Base-by-base conservation (phyloP, 2,797 vertebrate genomes). In the Neomorphus geoffroyi region DNA sequence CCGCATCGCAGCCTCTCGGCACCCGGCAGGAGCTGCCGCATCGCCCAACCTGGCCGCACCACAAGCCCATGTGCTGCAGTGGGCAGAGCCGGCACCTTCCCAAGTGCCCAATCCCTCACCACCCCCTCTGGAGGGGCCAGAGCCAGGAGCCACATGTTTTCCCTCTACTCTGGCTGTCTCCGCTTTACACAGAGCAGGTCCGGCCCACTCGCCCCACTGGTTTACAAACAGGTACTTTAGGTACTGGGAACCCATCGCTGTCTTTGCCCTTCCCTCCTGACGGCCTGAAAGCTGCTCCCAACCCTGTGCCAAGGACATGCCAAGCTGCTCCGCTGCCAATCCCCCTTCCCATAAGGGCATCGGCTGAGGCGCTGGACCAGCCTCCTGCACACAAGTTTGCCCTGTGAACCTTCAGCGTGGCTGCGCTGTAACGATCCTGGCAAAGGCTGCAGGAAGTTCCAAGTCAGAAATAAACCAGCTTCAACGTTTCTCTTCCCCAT, bases 1-100 rank as follows among this genome's bases (percentile, higher is more conserved):
- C 98, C 97, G 95, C 97, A 98, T 97, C 93, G 7, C 64, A 93
- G 94, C 96, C 97, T 95, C 97, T 97, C 97, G 97, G 98, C 97
- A 98, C 97, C 46, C 46, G 22, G 46, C 22, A 48, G 46, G 46
- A 48, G 22, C 46, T 19, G 18, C 18, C 9, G 17, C 45, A 45
- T 45, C 45, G 8, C 43, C 43, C 17, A 43, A 43, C n/a, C 88
- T 21, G 17, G 28, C 81, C 18, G 73, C 96, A 69, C 32, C 62
- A 70, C 86, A 67, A 90, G 78, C 70, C 77, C 95, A 84, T 88
- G 10, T 71, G 14, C 75, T 4, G 12, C 8, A 41, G 80, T 9
- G 73, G 24, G 41, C n/a, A 72, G 57, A 64, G 46, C 45, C 45
- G 18, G 45, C 18, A 8, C 45, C 45, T 45, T 45, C 45, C 45